phyloP scores from a whole-genome alignment of 2,797 vertebrate genomes.

The Eremophila alpestris region DNA sequence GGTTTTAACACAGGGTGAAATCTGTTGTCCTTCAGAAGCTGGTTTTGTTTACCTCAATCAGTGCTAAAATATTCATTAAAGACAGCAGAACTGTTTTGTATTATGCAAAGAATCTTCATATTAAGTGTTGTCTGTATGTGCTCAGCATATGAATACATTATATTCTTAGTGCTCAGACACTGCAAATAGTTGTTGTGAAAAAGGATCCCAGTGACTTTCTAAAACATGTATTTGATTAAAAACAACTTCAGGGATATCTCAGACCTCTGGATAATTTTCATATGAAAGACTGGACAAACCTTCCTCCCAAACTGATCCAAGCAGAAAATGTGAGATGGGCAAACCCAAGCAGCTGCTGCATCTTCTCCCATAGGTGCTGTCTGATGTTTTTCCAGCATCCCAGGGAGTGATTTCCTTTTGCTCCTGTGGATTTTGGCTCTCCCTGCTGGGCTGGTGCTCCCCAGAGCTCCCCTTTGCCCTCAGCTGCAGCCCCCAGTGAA shows the following conservation, averaged over 20 bases:
- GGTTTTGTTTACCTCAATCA: conserved; percentile 77
- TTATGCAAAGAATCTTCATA: conserved; percentile 71
- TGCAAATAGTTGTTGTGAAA: background rate
- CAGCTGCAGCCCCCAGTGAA: background rate
- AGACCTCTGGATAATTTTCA: background rate
- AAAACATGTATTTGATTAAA: background rate
- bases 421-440: background rate
- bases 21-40: conserved; percentile 69
- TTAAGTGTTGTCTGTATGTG: conserved; percentile 56
- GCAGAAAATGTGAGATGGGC: background rate
- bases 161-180: conserved; percentile 34
- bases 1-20: conserved; percentile 56
- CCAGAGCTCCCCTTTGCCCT: too few relatives aligned
- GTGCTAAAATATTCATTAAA: conserved; percentile 80
- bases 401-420: background rate
- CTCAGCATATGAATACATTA: conserved; percentile 63
- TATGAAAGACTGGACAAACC: background rate
- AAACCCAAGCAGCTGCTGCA: background rate
- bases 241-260: background rate
- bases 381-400: background rate
- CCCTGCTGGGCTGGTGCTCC: background rate
- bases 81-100: conserved; percentile 64
- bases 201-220: background rate
- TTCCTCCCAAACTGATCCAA: background rate
- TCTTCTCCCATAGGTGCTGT: background rate